Evolutionary conservation across 1,140 invertebrate genomes (phyloP).

Genomic region (Drosophila bocki): DNA sequence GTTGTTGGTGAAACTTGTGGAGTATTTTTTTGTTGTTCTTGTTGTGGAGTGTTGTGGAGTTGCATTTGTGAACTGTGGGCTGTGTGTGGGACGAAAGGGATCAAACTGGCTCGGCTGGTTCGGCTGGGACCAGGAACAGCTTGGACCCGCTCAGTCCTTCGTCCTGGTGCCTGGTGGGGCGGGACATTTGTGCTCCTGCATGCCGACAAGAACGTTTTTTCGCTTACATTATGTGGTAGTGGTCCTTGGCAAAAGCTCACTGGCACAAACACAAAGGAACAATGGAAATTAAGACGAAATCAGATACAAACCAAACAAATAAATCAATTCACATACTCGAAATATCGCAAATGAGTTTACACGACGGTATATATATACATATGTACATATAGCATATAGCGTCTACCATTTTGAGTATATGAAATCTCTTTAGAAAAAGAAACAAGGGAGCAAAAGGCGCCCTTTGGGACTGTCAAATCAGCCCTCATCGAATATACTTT

Average conservation of each 20-base stretch:
- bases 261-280: slow-evolving; percentile 32
- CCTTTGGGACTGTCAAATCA: neutral
- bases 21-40: slow-evolving; percentile 5
- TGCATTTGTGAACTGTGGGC: slow-evolving; percentile 13
- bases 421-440: neutral
- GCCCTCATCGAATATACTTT: slow-evolving; percentile 7
- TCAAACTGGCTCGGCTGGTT: slow-evolving; percentile 21
- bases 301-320: slow-evolving; percentile 6
- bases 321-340: slow-evolving; percentile 18
- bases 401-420: slow-evolving; percentile 13
- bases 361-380: slow-evolving; percentile 9
- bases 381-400: slow-evolving; percentile 13
- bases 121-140: slow-evolving; percentile 16
- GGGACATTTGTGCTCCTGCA: slow-evolving; percentile 84
- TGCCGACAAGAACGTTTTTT: slow-evolving; percentile 85
- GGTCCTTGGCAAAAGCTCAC: slow-evolving; percentile 73
- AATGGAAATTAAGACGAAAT: slow-evolving; percentile 21
- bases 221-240: slow-evolving; percentile 85
- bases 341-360: slow-evolving; percentile 23
- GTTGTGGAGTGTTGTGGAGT: slow-evolving; percentile 15
- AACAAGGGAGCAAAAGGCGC: neutral
- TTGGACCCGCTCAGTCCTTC: slow-evolving; percentile 24
- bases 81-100: slow-evolving; percentile 14
- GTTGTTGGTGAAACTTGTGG: slow-evolving; percentile 12
- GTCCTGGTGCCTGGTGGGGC: slow-evolving; percentile 29